Evolutionary conservation across 2,888 invertebrate species (phyloP), one percentile per base, ranked within the genome.

Genomic region (Pemphredon lugubris): DNA sequence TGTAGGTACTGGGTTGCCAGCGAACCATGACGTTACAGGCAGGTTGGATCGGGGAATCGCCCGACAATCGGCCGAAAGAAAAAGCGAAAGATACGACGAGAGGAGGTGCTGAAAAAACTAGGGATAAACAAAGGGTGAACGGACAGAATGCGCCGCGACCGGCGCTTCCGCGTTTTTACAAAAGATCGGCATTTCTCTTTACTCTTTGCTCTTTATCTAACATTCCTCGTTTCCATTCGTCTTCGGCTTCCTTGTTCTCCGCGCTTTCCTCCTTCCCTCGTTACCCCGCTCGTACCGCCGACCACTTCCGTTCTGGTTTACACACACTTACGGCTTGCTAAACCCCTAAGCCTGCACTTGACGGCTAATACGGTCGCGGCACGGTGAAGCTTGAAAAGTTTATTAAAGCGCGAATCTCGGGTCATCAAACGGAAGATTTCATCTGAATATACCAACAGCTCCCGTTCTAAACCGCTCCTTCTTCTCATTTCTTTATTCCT

Each of bases 321-420:
- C 80, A 75, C 71, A 73, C 73, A 74, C 77, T 75, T 75, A 69
- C 75, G 57, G 63, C 51, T 71, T 65, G 72, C 73, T 81, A 81
- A 77, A 67, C 73, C 60, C 51, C 70, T 74, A 80, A 84, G 73
- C 66, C 77, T 77, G 81, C 79, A 75, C 74, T 79, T 82, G 85
- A 84, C 84, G 79, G 77, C 59, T 78, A 69, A 69, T 75, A 73
- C 53, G 63, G 23, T 44, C 57, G 68, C 55, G 18, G 20, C 69
- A 58, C n/a, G 59, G 69, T 76, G 80, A 82, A 75, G 71, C 76
- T 66, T 30, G 53, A 51, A 37, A 69, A 81, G 79, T 85, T 85
- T 82, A 81, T 85, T 79, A 81, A 83, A 81, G 59, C 73, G 67
- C 61, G 51, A 58, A 48, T 65, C 59, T 16, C 51, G 40, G 40